Base-by-base conservation (phyloP, 2,797 vertebrate genomes). In the Dromococcyx pavoninus region DNA sequence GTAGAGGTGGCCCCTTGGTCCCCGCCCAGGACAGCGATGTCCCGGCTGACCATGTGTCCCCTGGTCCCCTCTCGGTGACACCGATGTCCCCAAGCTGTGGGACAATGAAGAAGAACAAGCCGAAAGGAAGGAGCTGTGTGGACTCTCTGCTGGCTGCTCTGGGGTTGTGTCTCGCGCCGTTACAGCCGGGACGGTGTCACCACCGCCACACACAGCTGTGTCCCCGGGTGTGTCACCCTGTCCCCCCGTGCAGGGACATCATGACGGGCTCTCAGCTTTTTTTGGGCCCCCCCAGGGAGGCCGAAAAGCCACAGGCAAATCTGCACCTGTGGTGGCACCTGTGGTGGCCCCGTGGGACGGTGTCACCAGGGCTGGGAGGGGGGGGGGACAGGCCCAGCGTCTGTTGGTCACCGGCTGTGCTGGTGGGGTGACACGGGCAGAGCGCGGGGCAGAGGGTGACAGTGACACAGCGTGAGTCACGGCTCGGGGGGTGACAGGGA, bases 321-420 rank as follows among this genome's bases (percentile, higher is more conserved):
- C 11, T 32, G 56, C 0, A 0, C 15, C 0, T 17, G 46, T 19
- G 56, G 65, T 74, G 46, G 57, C 94, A 92, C 79, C 87, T 90
- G 89, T 48, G 2, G 12, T 54, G 15, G 30, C 27, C 8, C 15
- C 5, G 3, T 0, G 1, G 22, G 48, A 12, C 1, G 0, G 39
- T 54, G 81, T 37, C 46, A 60, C 61, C 53, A 2, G 24, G 1
- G 48, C n/a, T 14, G 33, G 30, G 48, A 18, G 14, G 17, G 39
- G 19, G 25, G 17, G 25, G 30, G 19, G 33, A 8, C 37, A 17
- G 39, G 37, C 43, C 11, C 41, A 19, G 41, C 1, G 7, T 5
- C 51, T n/a, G 78, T 14, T 50, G 50, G 41, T 74, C 58, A 53
- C 44, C 1, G 4, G 14, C 25, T 58, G 75, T 33, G 43, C 32